phyloP scores from a whole-genome alignment of 2,797 vertebrate genomes.

The Siniperca obscura region DNA sequence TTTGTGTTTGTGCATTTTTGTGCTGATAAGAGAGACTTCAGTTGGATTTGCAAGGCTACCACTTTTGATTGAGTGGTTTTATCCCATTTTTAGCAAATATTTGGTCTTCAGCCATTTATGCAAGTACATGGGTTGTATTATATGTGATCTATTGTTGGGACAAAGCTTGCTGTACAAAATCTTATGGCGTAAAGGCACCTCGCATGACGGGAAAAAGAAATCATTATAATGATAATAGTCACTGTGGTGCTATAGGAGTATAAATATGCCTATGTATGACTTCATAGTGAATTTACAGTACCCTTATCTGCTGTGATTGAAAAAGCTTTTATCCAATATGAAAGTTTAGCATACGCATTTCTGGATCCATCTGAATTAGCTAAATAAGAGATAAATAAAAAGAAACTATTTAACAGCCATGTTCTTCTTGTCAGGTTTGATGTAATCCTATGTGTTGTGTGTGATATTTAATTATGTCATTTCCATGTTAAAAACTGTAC shows the following conservation, averaged over 20 bases:
- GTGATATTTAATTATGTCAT: background rate
- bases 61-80: background rate
- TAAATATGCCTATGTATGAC: background rate
- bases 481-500: background rate
- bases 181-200: too few species aligned
- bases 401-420: background rate
- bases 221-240: background rate
- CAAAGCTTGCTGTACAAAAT: slow-evolving; percentile 3
- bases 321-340: background rate
- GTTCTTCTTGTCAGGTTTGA: background rate
- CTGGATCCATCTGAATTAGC: background rate
- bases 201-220: background rate
- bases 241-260: background rate
- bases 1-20: slow-evolving; percentile 3
- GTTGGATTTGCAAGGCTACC: background rate
- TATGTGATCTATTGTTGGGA: background rate
- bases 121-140: background rate
- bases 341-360: background rate
- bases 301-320: background rate
- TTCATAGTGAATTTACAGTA: background rate
- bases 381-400: background rate
- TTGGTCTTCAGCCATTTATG: background rate
- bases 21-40: slow-evolving; percentile 7
- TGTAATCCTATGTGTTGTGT: too few species aligned
- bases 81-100: slow-evolving; percentile 24